Percentiles rank a stretch among this genome's conserved stretches.
These are phyloP conservation scores for Tribolium castaneum DNA, from an alignment of 1,140 invertebrate species.

Conservation along the genomic window DNA sequence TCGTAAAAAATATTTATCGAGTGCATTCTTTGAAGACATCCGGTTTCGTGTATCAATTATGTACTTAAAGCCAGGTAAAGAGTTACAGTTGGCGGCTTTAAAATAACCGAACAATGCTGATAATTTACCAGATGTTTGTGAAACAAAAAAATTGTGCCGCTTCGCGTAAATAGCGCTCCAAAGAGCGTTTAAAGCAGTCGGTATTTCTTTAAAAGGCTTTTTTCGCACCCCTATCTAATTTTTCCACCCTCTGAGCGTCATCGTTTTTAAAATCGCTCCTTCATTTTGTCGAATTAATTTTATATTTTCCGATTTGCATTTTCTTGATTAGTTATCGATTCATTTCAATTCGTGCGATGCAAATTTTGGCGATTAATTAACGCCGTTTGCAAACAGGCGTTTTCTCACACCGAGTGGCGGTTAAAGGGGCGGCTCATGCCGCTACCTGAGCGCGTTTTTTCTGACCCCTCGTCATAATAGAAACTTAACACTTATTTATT, in stretches of 20 bases:
- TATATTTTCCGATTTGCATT: constrained; percentile 57
- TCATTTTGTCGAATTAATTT: constrained; percentile 57
- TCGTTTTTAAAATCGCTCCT: constrained; percentile 51
- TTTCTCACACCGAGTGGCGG: neutral
- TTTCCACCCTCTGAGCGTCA: constrained; percentile 51
- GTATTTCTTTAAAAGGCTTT: constrained; percentile 57
- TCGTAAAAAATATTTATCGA: too few species aligned
- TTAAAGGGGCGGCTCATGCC: neutral
- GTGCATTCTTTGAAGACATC: too few species aligned
- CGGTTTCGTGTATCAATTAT: too few species aligned
- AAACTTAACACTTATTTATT: constrained; percentile 51
- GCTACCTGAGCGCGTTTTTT: constrained; percentile 45
- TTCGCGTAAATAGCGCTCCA: constrained; percentile 27
- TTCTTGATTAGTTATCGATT: constrained; percentile 58
- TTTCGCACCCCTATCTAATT: constrained; percentile 53
- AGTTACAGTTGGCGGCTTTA: too few species aligned
- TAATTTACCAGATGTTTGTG: neutral
- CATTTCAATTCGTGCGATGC: constrained; percentile 36
- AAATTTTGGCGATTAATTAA: constrained; percentile 29
- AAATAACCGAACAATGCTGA: too few species aligned
- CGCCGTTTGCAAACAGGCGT: neutral
- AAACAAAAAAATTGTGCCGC: constrained; percentile 48
- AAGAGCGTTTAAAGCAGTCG: constrained; percentile 46
- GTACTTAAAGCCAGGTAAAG: too few species aligned
- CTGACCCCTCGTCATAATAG: constrained; percentile 30